phyloP scores from a whole-genome alignment of 92 coral and sea anemone species.

The Palythoa caribaeorum region DNA sequence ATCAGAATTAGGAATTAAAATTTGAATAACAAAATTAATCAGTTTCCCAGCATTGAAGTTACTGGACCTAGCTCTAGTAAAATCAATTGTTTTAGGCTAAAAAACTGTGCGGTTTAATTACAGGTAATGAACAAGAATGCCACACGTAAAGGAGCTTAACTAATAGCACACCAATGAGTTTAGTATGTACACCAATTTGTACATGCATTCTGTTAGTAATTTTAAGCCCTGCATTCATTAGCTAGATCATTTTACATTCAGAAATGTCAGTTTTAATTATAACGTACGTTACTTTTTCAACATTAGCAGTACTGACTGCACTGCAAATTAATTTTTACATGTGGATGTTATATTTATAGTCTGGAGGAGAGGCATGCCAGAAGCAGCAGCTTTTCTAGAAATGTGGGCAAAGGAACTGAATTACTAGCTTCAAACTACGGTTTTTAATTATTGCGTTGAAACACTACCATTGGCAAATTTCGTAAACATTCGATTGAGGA shows the following conservation, averaged over 20 bases:
- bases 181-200: background rate
- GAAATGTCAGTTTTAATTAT: background rate
- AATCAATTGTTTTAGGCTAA: background rate
- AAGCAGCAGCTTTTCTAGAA: constrained; percentile 49
- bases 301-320: background rate
- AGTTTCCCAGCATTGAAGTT: background rate
- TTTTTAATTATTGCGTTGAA: background rate
- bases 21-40: no score
- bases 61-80: background rate
- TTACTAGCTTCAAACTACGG: background rate
- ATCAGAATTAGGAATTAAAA: no score
- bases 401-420: constrained; percentile 28
- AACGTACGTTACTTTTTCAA: background rate
- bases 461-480: constrained; percentile 38
- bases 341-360: background rate
- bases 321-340: background rate
- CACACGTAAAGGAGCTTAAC: background rate
- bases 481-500: constrained; percentile 56
- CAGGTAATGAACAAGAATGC: background rate
- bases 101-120: background rate
- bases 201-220: constrained; percentile 17
- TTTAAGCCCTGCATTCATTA: background rate
- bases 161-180: constrained; percentile 5
- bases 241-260: background rate
- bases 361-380: constrained; percentile 51